Conservation (phyloP, 2,888 invertebrate genomes). For the Agrotis exclamationis region DNA sequence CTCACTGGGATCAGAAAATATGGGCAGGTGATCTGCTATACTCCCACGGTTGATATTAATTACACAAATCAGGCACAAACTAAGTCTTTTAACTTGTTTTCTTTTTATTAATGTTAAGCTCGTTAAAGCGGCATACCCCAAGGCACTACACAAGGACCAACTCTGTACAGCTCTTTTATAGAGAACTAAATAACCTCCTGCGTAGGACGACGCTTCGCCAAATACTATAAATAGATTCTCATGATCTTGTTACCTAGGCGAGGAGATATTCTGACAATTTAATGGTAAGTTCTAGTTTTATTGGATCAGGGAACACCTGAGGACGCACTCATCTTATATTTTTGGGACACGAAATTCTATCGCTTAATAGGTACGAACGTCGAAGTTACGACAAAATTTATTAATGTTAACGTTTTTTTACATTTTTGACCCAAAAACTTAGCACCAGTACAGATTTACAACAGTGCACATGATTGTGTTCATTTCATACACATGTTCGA, state of each 20-base stretch:
- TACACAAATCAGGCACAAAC: not conserved
- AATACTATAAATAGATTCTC: conserved; percentile 20
- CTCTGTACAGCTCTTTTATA: not conserved
- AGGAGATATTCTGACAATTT: conserved; percentile 27
- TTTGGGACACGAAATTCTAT: conserved; percentile 3
- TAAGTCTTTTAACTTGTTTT: not conserved
- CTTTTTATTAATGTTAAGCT: not conserved
- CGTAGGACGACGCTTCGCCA: conserved; percentile 1
- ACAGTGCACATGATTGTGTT: conserved; percentile 33
- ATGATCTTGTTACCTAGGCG: conserved; percentile 22
- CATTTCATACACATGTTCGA: conserved; percentile 38
- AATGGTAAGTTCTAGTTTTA: conserved; percentile 28
- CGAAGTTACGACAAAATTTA: not conserved
- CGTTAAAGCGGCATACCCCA: not conserved
- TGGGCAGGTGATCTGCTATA: not conserved
- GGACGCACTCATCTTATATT: not conserved
- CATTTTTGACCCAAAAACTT: not conserved
- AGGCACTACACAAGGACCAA: conserved; percentile 7
- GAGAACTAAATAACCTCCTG: not conserved
- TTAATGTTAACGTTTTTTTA: not conserved
- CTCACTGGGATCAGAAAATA: not conserved
- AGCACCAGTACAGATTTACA: conserved; percentile 21
- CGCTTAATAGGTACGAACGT: not conserved
- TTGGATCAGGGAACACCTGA: not conserved
- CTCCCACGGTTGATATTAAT: conserved; percentile 11